Evolutionary conservation across 2,113 vertebrate species (phyloP).

Genomic region (Gymnarchus niloticus): DNA sequence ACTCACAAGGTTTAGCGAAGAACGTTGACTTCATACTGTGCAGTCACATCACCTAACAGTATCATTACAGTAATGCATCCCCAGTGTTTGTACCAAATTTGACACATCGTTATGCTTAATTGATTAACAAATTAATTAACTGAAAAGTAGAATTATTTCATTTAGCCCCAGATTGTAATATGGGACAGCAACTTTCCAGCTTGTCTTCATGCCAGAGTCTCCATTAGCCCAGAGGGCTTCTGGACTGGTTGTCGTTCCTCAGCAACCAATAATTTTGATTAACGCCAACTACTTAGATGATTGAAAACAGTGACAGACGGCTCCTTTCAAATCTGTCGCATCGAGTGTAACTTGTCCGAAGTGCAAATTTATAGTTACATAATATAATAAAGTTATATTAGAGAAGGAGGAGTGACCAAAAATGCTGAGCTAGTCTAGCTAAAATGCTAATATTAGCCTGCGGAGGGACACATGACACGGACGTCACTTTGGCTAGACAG

Average conservation of each 20-base stretch:
- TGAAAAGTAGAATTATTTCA: slow-evolving; percentile 4
- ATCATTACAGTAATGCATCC: background rate
- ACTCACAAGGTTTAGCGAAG: background rate
- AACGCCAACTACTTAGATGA: slow-evolving; percentile 1
- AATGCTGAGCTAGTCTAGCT: background rate
- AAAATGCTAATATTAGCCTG: background rate
- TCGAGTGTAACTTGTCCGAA: background rate
- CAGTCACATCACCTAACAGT: background rate
- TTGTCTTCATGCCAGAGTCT: slow-evolving; percentile 3
- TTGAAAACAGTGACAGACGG: slow-evolving; percentile 1
- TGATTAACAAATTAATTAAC: background rate
- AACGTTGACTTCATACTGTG: background rate
- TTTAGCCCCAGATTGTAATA: background rate
- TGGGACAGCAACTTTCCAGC: background rate
- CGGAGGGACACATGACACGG: background rate
- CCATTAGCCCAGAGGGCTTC: background rate
- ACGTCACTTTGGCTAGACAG: background rate
- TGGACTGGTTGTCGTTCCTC: background rate
- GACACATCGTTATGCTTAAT: background rate
- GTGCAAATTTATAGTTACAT: background rate
- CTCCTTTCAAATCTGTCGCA: background rate
- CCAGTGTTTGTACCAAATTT: background rate
- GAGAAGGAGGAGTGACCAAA: background rate
- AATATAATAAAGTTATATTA: too few relatives aligned
- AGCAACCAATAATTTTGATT: slow-evolving; percentile 16